These are phyloP conservation scores for Nyctalus aviator DNA, from an alignment of 2,797 vertebrate genomes.

Conservation along the genomic window DNA sequence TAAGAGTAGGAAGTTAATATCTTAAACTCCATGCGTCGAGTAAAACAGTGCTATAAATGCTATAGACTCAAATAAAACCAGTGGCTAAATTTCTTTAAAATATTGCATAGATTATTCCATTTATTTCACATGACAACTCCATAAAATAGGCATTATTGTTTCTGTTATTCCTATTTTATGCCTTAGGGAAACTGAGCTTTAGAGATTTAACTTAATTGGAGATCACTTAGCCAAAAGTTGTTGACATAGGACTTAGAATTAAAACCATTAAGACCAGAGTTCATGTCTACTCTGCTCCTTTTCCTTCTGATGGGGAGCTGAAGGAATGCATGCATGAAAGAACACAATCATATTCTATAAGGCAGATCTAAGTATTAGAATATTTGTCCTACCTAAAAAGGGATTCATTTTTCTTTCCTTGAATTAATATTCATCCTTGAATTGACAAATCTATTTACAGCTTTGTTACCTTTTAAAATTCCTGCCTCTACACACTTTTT, in stretches of 20 bases:
- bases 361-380: conserved; percentile 23
- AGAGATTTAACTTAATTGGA: not conserved
- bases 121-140: not conserved
- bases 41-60: not conserved
- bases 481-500: conserved; percentile 44
- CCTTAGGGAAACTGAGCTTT: not conserved
- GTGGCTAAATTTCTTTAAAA: not conserved
- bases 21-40: not conserved
- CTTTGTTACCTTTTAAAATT: conserved; percentile 64
- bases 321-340: not conserved
- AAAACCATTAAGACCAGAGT: not conserved
- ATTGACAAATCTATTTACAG: conserved; percentile 53
- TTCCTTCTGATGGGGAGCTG: not conserved
- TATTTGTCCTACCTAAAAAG: not conserved
- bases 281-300: not conserved
- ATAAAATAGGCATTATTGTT: not conserved
- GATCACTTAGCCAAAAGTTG: not conserved
- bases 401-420: conserved; percentile 47
- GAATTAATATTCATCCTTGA: conserved; percentile 62
- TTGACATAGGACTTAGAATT: not conserved
- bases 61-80: not conserved
- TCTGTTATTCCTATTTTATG: not conserved
- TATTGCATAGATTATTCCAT: not conserved
- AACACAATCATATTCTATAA: not conserved
- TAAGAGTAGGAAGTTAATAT: not conserved